Percentiles rank a stretch among this genome's conserved stretches.
phyloP scores from a whole-genome alignment of 2,113 vertebrate genomes.

The Noctilio leporinus region DNA sequence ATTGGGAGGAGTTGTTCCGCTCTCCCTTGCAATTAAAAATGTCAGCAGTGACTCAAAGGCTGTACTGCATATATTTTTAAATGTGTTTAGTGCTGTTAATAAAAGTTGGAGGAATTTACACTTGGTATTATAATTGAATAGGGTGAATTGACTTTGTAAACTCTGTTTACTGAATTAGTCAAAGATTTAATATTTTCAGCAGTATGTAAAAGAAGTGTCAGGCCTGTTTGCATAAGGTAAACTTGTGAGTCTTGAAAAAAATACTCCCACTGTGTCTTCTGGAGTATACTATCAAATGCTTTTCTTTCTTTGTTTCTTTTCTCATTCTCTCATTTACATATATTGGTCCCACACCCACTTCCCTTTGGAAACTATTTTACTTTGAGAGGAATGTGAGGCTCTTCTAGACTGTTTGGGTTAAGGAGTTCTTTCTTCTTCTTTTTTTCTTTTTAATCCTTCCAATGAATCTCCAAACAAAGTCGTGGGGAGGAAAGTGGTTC shows the following conservation, averaged over 20 bases:
- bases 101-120: neutral
- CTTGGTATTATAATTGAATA: slow-evolving; percentile 16
- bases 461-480: neutral
- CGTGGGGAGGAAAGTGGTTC: neutral
- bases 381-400: neutral
- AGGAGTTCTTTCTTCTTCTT: neutral
- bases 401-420: neutral
- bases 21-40: slow-evolving; percentile 32
- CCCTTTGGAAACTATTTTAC: neutral
- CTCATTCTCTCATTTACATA: neutral
- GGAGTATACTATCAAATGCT: neutral
- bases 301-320: neutral
- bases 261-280: neutral
- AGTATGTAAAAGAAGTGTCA: neutral
- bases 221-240: neutral
- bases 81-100: neutral
- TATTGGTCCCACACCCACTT: neutral
- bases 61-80: neutral
- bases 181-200: neutral
- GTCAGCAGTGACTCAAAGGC: slow-evolving; percentile 8
- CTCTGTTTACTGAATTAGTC: neutral
- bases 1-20: neutral
- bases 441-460: neutral
- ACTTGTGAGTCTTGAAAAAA: neutral
- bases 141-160: neutral